These are phyloP conservation scores for Oeneis ivallda DNA, from an alignment of 2,888 invertebrate genomes.

Conservation along the genomic window DNA sequence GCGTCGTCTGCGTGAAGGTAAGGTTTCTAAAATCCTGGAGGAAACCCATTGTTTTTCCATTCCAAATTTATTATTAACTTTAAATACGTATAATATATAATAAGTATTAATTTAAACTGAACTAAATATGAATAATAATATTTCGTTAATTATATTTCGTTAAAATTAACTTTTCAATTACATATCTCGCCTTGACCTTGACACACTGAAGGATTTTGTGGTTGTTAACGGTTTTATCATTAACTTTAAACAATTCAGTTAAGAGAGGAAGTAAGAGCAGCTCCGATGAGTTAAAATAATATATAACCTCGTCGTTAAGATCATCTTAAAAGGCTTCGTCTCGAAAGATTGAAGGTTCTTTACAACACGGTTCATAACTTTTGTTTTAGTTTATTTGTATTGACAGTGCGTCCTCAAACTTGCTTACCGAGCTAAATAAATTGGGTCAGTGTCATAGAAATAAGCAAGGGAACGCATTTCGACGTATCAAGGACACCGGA, in stretches of 20 bases:
- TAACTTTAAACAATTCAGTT: conserved; percentile 28
- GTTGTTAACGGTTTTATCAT: conserved; percentile 23
- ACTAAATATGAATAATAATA: too few species aligned
- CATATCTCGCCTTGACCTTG: conserved; percentile 13
- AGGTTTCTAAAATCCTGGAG: too few species aligned
- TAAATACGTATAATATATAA: neutral
- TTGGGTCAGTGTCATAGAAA: conserved; percentile 38
- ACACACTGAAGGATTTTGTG: conserved; percentile 19
- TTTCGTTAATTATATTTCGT: neutral
- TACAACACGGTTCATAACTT: conserved; percentile 29
- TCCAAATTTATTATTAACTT: neutral
- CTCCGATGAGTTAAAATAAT: conserved; percentile 30
- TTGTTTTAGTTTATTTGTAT: conserved; percentile 26
- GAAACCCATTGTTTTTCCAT: neutral
- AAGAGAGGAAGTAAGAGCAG: conserved; percentile 34
- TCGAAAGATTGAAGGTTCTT: conserved; percentile 31
- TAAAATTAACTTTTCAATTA: conserved; percentile 3
- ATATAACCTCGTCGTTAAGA: conserved; percentile 34
- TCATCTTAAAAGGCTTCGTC: conserved; percentile 32
- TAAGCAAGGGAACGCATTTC: conserved; percentile 14
- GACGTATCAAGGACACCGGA: conserved; percentile 23
- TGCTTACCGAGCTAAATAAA: conserved; percentile 25
- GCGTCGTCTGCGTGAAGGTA: too few species aligned
- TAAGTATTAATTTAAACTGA: too few species aligned
- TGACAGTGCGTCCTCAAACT: conserved; percentile 19